Evolutionary conservation across 2,797 vertebrate species (phyloP), one percentile per base, ranked within the genome.

Genomic region (Coreius guichenoti): DNA sequence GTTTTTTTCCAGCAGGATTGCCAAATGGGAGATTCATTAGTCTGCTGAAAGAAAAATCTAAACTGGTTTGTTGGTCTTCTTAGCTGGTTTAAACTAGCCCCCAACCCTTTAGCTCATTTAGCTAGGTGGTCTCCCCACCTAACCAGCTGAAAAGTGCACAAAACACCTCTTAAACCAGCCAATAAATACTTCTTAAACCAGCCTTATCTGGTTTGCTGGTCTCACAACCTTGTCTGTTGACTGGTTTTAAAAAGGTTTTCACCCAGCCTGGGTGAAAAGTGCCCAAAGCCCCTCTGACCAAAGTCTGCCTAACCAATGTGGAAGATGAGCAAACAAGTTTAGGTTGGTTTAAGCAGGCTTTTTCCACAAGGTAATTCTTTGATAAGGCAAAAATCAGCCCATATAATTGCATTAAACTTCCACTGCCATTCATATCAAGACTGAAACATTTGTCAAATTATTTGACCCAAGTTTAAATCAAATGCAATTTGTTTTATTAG

Each of bases 401-500:
- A n/a, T 33, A n/a, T 65, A 12, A 29, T 75, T 74, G 54, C 56
- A 47, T 49, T 26, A 36, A 36, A 75, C 58, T 65, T 82, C 43
- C 43, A 36, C 29, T 75, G 56, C 43, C 26, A 58, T 51, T 49
- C 8, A 36, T 16, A 5, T 39, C 6, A 56, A 39, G 47, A 70
- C 31, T 80, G 23, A 81, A 29, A 69, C 5, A 51, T 67, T 54
- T n/a, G 36, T 69, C 9, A 56, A 72, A 81, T 70, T 3, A 58
- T 65, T 26, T 75, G 36, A 51, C 56, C 21, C 13, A 26, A 67
- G 26, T 8, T 47, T 8, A 63, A 73, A 63, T 73, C 39, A 63
- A 49, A 67, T 29, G 23, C 72, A 54, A 67, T 83, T 74, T 54
- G 31, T 68, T 68, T 56, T 54, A 54, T 76, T 63, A 78, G 56